Evolutionary conservation across 2,797 vertebrate genomes (phyloP).

Genomic region (Muscicapa striata): DNA sequence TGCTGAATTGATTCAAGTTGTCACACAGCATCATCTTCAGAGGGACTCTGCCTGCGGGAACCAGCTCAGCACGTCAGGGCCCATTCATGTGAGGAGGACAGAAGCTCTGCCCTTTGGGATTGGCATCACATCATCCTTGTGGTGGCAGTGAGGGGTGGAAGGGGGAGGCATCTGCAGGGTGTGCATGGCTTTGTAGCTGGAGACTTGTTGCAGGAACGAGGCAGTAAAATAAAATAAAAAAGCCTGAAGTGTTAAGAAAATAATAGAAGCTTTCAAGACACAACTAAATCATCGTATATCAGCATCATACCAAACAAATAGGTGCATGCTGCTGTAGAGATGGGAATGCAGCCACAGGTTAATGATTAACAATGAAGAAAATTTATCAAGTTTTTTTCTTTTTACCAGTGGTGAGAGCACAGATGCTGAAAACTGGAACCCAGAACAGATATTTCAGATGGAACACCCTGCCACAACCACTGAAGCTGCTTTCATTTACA

Average conservation of each 20-base stretch:
- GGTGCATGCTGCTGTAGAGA: neutral
- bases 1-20: neutral
- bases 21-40: constrained; percentile 26
- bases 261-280: neutral
- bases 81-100: neutral
- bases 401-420: neutral
- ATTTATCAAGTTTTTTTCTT: neutral
- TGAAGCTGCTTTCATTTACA: neutral
- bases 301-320: neutral
- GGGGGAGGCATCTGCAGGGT: neutral
- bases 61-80: neutral
- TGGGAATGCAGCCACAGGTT: neutral
- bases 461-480: neutral
- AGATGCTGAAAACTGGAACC: neutral
- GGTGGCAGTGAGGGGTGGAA: neutral
- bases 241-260: neutral
- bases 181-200: neutral
- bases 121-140: neutral
- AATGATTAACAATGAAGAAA: neutral
- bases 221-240: neutral
- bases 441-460: neutral
- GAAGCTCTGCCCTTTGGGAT: neutral
- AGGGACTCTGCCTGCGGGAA: neutral
- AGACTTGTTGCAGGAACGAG: neutral
- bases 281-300: accelerated